Conservation (phyloP, 2,113 vertebrate genomes). For the Capricornis sumatraensis region DNA sequence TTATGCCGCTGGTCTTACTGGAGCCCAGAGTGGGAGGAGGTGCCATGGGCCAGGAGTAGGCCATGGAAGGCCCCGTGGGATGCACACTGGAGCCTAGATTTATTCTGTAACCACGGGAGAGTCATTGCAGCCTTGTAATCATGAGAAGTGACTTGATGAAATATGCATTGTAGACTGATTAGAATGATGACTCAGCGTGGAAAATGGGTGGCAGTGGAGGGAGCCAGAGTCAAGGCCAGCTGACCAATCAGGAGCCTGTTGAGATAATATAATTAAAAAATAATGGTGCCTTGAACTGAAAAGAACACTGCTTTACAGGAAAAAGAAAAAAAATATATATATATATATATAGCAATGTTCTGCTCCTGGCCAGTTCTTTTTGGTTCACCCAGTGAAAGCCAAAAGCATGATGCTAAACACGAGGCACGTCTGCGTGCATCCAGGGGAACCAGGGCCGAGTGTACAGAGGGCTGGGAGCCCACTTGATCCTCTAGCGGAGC, state of each 20-base stretch:
- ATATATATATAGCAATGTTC: neutral
- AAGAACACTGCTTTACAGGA: neutral
- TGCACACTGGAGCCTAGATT: neutral
- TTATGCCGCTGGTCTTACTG: fast-evolving
- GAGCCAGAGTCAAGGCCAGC: neutral
- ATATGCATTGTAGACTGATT: neutral
- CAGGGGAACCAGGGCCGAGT: neutral
- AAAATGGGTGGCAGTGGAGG: neutral
- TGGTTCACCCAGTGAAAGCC: neutral
- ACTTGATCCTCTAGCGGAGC: neutral
- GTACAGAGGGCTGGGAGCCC: neutral
- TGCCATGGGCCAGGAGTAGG: neutral
- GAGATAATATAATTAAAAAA: neutral
- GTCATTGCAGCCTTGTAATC: neutral
- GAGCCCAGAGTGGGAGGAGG: neutral
- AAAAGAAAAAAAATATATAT: neutral
- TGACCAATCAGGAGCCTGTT: neutral
- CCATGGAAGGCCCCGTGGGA: neutral
- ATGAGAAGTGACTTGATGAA: neutral
- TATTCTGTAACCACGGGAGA: neutral
- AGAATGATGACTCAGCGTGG: neutral
- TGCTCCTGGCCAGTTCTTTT: constrained; percentile 1
- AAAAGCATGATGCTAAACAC: neutral
- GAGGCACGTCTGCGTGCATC: neutral
- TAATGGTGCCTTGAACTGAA: neutral